Evolutionary conservation across 1,140 invertebrate species (phyloP).

Genomic region (Ooceraea biroi): DNA sequence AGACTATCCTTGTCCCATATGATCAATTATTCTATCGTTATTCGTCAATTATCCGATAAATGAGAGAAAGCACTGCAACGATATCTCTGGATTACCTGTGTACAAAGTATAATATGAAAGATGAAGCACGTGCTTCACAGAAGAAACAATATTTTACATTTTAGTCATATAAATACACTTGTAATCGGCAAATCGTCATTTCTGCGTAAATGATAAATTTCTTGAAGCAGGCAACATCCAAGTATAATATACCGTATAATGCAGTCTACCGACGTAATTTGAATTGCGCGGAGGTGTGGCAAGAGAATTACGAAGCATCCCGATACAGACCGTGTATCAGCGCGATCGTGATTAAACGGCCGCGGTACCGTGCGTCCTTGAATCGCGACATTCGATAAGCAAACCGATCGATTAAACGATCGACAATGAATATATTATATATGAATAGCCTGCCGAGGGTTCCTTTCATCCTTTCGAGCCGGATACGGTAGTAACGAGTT

Average conservation of each 20-base stretch:
- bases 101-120: background rate
- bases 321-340: background rate
- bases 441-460: background rate
- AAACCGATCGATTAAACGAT: slow-evolving; percentile 40
- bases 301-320: slow-evolving; percentile 35
- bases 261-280: slow-evolving; percentile 7
- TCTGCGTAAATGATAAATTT: too few species aligned
- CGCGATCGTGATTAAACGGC: slow-evolving; percentile 28
- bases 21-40: background rate
- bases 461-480: slow-evolving; percentile 65
- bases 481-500: slow-evolving; percentile 46
- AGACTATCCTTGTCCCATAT: slow-evolving; percentile 8
- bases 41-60: background rate
- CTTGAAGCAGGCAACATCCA: too few species aligned
- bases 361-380: slow-evolving; percentile 56
- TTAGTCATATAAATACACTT: background rate
- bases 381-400: slow-evolving; percentile 63
- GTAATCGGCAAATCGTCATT: too few species aligned
- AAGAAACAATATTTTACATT: background rate
- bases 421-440: slow-evolving; percentile 59
- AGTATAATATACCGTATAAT: too few species aligned
- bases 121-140: too few species aligned
- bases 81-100: background rate
- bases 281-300: slow-evolving; percentile 2
- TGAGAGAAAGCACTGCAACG: background rate